Evolutionary conservation across 2,888 invertebrate genomes (phyloP), one percentile per base, ranked within the genome.

Genomic region (Crocallis elinguaria): DNA sequence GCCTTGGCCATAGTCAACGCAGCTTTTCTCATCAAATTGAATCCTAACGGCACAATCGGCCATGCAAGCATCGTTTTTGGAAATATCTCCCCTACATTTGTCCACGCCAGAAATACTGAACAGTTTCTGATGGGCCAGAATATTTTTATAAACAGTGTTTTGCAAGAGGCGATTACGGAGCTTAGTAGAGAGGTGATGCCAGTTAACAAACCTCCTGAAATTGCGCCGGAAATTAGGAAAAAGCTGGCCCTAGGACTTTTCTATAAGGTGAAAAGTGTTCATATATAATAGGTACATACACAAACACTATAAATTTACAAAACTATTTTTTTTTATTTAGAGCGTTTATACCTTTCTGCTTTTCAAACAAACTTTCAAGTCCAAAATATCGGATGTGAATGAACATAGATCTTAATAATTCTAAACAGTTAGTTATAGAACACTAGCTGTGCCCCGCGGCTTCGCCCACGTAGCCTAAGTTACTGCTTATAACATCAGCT

Each of bases 1-100:
- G 94, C 96, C 0, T 93, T 96, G 68, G 96, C 96, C 0, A 94
- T 95, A 51, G 94, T 96, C 0, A 96, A 96, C 71, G 95, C 95
- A 1, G 96, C 94, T 0, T 95, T 96, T 66, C 84, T 94, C 0
- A 71, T 95, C n/a, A 91, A 94, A 72, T 57, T 94, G 3, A 76
- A 92, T 38, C 66, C 73, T 50, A 59, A 82, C 48, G 67, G 70
- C 1, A 49, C 60, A 1, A 71, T 82, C 39, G 71, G 71, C 53
- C 66, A 58, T 1, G 94, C 94, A 0, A 86, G 84, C 6, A 92
- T 96, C 23, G 93, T 95, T 1, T 95, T 92, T 62, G 96, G 95
- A 0, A 94, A 94, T 27, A 95, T 96, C 17, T 88, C 91, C 49
- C 80, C 93, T 0, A 63, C 80, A 57, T 93, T 92, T 52, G 70